phyloP scores from a whole-genome alignment of 2,888 invertebrate species.

The Poecilus cupreus region DNA sequence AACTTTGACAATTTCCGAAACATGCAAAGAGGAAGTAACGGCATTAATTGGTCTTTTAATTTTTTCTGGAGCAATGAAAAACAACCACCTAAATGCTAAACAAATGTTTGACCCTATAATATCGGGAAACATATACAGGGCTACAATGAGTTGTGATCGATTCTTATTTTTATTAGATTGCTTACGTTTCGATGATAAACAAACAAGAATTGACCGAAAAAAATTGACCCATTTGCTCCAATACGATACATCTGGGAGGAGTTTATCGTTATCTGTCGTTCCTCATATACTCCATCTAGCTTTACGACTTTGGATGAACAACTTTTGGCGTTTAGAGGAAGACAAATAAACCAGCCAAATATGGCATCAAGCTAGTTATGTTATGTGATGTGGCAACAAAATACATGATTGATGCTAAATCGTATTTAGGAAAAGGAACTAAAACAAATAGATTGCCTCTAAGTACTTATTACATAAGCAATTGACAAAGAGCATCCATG shows the following conservation, averaged over 20 bases:
- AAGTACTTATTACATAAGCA: constrained; percentile 64
- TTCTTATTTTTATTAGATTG: constrained; percentile 63
- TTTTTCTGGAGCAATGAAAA: constrained; percentile 48
- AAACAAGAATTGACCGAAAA: constrained; percentile 62
- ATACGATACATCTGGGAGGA: constrained; percentile 62
- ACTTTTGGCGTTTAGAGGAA: constrained; percentile 64
- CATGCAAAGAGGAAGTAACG: not conserved
- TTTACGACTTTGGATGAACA: constrained; percentile 65
- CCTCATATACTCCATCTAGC: constrained; percentile 61
- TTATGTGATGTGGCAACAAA: constrained; percentile 65
- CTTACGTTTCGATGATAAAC: constrained; percentile 63
- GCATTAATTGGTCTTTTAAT: constrained; percentile 19
- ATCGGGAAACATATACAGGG: too few species aligned
- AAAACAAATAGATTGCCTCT: constrained; percentile 60
- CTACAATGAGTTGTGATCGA: constrained; percentile 62
- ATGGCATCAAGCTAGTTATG: constrained; percentile 67
- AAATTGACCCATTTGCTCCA: constrained; percentile 59
- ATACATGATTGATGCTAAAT: constrained; percentile 66
- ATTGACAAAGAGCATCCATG: constrained; percentile 64
- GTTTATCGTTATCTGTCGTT: constrained; percentile 62
- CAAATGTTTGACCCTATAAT: constrained; percentile 1
- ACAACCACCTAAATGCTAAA: constrained; percentile 5
- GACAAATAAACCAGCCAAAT: constrained; percentile 66
- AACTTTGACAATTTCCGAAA: constrained; percentile 45
- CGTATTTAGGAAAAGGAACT: constrained; percentile 66